Base-by-base conservation (phyloP, 2,113 vertebrate species). In the Heterochromis multidens region DNA sequence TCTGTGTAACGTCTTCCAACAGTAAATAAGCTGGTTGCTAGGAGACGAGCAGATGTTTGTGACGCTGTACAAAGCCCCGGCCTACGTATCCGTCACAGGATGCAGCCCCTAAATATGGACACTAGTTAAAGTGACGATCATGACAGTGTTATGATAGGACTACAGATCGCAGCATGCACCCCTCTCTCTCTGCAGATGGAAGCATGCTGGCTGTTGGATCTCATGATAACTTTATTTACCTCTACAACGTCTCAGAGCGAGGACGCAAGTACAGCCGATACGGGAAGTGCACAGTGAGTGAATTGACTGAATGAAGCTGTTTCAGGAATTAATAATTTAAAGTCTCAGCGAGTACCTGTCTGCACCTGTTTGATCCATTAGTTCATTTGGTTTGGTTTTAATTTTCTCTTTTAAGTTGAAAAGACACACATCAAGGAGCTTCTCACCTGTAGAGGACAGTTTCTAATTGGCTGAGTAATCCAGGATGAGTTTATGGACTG, bases 161-260 rank as follows among this genome's bases (percentile, higher is more conserved):
- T 76, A 12, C 70, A 79, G 65, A 17, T 87, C 78, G 59, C 76
- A 88, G 14, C 52, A 77, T 90, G 46, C 67, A 52, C 77, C 5
- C 16, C 49, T 86, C 3, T 86, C 12, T 81, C 11, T 77, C 4
- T 94, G 29, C 92, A 99, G 99, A 99, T 96, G 99, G 99, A 77
- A 93, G 92, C 83, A 95, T 98, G 92, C 95, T 99, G 96, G 99
- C 99, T 79, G 98, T 99, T 60, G 99, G 99, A 87, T 99, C 99
- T 86, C 99, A 99, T 2, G 99, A 99, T 94, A 99, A 99, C 95
- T 99, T 99, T 77, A 99, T 99, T 97, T 99, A 99, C 96, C 97
- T 99, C 95, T 99, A 99, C 72, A 95, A 92, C 31, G 98, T 99
- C 82, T 96, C 97, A 10, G 98, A 99, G 92, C 97, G 97, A 86